These are phyloP conservation scores for Drosophila fuyamai DNA, from an alignment of 1,140 invertebrate species.

Conservation along the genomic window DNA sequence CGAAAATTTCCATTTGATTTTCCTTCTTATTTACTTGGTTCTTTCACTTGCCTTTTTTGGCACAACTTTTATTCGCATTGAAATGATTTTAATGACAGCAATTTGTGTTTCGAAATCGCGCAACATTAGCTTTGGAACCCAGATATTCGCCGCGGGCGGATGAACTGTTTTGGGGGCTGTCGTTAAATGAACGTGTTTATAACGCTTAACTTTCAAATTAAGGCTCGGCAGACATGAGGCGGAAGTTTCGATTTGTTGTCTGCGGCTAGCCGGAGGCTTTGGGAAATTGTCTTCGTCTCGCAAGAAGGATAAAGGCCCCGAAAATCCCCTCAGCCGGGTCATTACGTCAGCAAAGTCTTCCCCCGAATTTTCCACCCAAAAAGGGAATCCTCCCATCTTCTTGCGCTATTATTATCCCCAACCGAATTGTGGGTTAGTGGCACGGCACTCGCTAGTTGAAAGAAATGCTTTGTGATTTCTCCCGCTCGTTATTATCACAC, in stretches of 20 bases:
- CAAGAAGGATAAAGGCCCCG: conserved; percentile 47
- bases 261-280: conserved; percentile 52
- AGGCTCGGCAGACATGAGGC: conserved; percentile 58
- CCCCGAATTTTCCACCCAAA: background rate
- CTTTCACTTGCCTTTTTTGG: conserved; percentile 4
- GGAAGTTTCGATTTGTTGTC: conserved; percentile 82
- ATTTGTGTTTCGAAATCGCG: conserved; percentile 81
- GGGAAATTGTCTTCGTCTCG: conserved; percentile 46
- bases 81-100: conserved; percentile 83
- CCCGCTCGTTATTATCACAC: conserved; percentile 74
- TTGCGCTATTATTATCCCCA: conserved; percentile 24
- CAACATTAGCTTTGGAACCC: conserved; percentile 70
- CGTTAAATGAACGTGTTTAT: conserved; percentile 78
- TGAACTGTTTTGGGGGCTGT: conserved; percentile 5
- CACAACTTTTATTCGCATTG: conserved; percentile 73
- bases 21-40: conserved; percentile 44
- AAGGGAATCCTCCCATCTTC: conserved; percentile 1
- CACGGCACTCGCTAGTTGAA: conserved; percentile 49
- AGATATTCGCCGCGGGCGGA: conserved; percentile 26
- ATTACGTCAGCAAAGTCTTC: conserved; percentile 50
- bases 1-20: conserved; percentile 53
- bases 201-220: conserved; percentile 81
- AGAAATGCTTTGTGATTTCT: conserved; percentile 76
- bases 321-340: conserved; percentile 39
- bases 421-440: conserved; percentile 73